Evolutionary conservation across 2,888 invertebrate species (phyloP), one percentile per base, ranked within the genome.

Genomic region (Nomada hirtipes): DNA sequence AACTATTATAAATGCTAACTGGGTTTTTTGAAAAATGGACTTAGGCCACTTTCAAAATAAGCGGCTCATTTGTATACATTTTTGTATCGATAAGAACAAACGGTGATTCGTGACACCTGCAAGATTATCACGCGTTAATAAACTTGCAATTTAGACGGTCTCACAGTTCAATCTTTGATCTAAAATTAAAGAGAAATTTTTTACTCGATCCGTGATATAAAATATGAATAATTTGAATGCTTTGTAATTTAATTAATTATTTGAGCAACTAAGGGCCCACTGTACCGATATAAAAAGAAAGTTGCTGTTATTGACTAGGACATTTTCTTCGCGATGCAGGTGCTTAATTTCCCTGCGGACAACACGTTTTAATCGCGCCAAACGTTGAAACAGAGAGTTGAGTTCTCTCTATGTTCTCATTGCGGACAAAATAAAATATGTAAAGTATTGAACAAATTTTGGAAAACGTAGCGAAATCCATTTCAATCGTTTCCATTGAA

Each of bases 321-420:
- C 68, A 79, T 72, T 67, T 79, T 78, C 68, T 68, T 29, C 1
- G 44, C 52, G 50, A 44, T 63, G 61, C 57, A 44, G 71, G 47
- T 67, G 67, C 72, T 80, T 80, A 79, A 80, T 80, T 80, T 80
- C 80, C 80, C 80, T 59, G 79, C 68, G 80, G 80, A 57, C 80
- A 78, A 78, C 68, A 63, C 63, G 55, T 26, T 68, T 78, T 78
- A 80, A 80, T 80, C 80, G 79, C 57, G 67, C 79, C 79, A 79
- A 68, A 78, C 61, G 72, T 68, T 76, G 69, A 65, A 36, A 64
- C 76, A 23, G 50, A 71, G 36, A 64, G 44, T 57, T 52, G 55
- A 42, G 13, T 47, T 50, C n/a, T 57, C 50, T 59, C 20, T 36
- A 10, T 29, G 20, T 57, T 59, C 44, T 44, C 26, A 4, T 64